phyloP scores from a whole-genome alignment of 2,888 invertebrate genomes.

The Metacarcinus magister region DNA sequence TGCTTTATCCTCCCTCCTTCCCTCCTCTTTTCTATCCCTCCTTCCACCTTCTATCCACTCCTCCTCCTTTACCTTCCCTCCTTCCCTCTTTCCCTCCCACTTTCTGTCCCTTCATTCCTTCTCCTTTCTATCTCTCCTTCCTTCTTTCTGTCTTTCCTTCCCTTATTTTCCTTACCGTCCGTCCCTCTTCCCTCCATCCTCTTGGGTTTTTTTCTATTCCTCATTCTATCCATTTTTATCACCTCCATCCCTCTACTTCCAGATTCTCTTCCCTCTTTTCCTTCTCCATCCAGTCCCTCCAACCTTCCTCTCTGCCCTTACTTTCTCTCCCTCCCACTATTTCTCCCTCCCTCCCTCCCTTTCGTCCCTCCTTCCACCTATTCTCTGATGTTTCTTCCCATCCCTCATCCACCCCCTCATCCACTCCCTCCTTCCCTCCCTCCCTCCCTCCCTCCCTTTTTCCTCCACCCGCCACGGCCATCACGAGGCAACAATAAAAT shows the following conservation, averaged over 20 bases:
- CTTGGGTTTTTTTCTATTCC: not conserved
- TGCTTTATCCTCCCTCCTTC: not conserved
- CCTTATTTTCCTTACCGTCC: not conserved
- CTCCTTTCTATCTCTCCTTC: not conserved
- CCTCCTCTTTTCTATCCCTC: not conserved
- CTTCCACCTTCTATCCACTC: not conserved
- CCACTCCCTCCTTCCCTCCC: not conserved
- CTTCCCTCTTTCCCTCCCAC: not conserved
- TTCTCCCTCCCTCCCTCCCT: not conserved
- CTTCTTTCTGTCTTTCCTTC: not conserved
- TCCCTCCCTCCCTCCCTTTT: not conserved
- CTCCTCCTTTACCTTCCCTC: not conserved
- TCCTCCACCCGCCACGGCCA: not conserved
- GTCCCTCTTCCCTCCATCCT: not conserved
- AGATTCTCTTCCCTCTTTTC: not conserved
- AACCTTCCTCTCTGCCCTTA: not conserved
- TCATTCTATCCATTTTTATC: not conserved
- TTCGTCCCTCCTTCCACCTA: not conserved
- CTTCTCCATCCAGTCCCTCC: not conserved
- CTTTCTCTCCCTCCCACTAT: not conserved
- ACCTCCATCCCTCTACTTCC: not conserved
- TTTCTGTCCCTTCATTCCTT: not conserved
- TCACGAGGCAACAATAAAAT: not conserved
- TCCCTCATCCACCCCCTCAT: constrained; percentile 37
- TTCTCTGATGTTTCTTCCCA: constrained; percentile 14